Percentiles rank a stretch among this genome's conserved stretches.
phyloP scores from a whole-genome alignment of 2,797 vertebrate species.

The Erethizon dorsatum region DNA sequence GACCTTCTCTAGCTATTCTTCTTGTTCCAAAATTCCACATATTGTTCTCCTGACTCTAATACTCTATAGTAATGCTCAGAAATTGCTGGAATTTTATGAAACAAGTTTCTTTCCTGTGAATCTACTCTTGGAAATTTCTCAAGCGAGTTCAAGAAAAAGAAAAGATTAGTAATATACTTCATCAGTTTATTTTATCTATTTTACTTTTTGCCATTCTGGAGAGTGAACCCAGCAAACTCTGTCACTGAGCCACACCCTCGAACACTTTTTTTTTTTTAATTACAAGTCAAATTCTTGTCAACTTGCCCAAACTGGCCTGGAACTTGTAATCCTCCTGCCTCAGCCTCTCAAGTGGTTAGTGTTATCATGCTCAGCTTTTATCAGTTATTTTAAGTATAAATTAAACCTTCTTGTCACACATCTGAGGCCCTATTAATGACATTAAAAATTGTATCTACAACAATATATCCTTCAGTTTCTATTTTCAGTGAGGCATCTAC shows the following conservation, averaged over 20 bases:
- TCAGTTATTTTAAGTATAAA: slow-evolving; percentile 47
- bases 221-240: not conserved
- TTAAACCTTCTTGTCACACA: slow-evolving; percentile 58
- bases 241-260: not conserved
- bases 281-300: not conserved
- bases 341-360: not conserved
- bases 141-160: slow-evolving; percentile 46
- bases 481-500: slow-evolving; percentile 42
- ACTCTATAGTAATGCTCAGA: slow-evolving; percentile 56
- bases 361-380: not conserved
- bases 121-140: slow-evolving; percentile 67
- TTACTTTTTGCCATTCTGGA: not conserved
- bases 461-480: not conserved
- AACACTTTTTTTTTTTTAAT: not conserved
- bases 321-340: not conserved
- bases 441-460: not conserved
- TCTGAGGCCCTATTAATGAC: not conserved
- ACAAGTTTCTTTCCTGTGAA: slow-evolving; percentile 50
- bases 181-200: not conserved
- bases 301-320: not conserved
- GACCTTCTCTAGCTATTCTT: slow-evolving; percentile 56
- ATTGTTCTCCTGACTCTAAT: slow-evolving; percentile 65
- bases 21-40: slow-evolving; percentile 58
- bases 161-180: slow-evolving; percentile 55
- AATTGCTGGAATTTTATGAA: slow-evolving; percentile 59